Percentiles rank a stretch among this genome's conserved stretches.
These are phyloP conservation scores for Panopea generosa DNA, from an alignment of 2,888 invertebrate genomes.

Conservation along the genomic window DNA sequence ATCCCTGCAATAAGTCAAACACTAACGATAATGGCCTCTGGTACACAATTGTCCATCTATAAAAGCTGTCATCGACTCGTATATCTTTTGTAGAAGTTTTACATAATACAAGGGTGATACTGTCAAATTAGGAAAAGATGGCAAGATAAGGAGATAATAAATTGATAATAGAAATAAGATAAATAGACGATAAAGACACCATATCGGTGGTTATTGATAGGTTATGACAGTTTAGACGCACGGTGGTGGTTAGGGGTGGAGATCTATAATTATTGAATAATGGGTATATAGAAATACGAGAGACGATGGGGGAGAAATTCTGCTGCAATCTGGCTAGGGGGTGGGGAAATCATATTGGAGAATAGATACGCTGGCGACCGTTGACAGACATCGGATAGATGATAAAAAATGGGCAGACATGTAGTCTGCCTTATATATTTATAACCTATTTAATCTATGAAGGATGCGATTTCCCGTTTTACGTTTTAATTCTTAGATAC, in stretches of 20 bases:
- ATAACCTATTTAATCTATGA: no score
- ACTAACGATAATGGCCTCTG: conserved; percentile 50
- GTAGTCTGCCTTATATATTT: no score
- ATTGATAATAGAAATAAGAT: conserved; percentile 58
- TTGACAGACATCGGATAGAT: conserved; percentile 4
- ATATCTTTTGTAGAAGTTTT: conserved; percentile 44
- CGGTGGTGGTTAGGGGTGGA: conserved; percentile 17
- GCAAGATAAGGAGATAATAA: conserved; percentile 55
- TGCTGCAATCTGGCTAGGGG: conserved; percentile 15
- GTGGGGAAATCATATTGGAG: conserved; percentile 13
- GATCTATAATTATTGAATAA: conserved; percentile 15
- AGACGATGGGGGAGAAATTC: conserved; percentile 6
- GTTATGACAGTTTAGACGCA: background rate
- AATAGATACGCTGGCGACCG: no score
- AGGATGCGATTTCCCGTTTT: no score
- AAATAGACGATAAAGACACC: conserved; percentile 31
- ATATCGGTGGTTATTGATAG: conserved; percentile 8
- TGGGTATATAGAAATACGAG: conserved; percentile 20
- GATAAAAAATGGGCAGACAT: no score
- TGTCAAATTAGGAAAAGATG: conserved; percentile 34
- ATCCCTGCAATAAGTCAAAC: conserved; percentile 28
- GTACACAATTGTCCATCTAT: conserved; percentile 35
- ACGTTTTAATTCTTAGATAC: no score
- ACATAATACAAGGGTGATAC: conserved; percentile 37
- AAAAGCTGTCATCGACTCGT: conserved; percentile 47